A percentile compares a stretch with the other conserved stretches of the same genome.
These are phyloP conservation scores for Rugalucina vietnamica DNA, from an alignment of 2,888 invertebrate species.

Conservation along the genomic window DNA sequence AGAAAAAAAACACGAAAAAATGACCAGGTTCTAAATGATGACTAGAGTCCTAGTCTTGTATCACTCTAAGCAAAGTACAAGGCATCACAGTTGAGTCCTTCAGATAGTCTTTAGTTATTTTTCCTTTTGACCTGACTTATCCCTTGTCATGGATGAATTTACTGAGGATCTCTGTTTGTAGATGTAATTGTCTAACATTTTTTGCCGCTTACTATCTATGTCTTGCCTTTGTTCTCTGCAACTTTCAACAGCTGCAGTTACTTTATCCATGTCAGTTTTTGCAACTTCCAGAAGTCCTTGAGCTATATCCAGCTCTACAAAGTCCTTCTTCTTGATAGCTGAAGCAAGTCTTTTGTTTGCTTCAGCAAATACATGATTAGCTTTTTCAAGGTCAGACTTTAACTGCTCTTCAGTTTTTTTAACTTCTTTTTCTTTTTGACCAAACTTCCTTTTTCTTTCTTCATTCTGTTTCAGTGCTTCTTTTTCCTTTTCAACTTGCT, in stretches of 20 bases:
- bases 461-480: not conserved
- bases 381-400: conserved; percentile 49
- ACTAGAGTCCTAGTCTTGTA: no score
- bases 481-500: conserved; percentile 7
- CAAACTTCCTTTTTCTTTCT: conserved; percentile 14
- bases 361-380: conserved; percentile 47
- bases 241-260: conserved; percentile 18
- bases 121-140: not conserved
- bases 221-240: conserved; percentile 26
- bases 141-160: not conserved
- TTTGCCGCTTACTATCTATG: not conserved
- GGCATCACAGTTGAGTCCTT: no score
- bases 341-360: conserved; percentile 48
- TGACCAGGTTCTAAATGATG: no score
- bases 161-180: conserved; percentile 1
- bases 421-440: conserved; percentile 37
- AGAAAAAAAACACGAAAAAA: no score
- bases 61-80: no score
- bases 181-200: not conserved
- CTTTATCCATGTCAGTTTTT: conserved; percentile 47
- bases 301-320: conserved; percentile 20
- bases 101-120: not conserved
- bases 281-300: conserved; percentile 31
- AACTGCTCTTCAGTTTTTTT: conserved; percentile 31
- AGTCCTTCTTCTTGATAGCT: conserved; percentile 35